These are phyloP conservation scores for Drosophila peninsularis DNA, from an alignment of 2,888 invertebrate genomes.

Conservation along the genomic window DNA sequence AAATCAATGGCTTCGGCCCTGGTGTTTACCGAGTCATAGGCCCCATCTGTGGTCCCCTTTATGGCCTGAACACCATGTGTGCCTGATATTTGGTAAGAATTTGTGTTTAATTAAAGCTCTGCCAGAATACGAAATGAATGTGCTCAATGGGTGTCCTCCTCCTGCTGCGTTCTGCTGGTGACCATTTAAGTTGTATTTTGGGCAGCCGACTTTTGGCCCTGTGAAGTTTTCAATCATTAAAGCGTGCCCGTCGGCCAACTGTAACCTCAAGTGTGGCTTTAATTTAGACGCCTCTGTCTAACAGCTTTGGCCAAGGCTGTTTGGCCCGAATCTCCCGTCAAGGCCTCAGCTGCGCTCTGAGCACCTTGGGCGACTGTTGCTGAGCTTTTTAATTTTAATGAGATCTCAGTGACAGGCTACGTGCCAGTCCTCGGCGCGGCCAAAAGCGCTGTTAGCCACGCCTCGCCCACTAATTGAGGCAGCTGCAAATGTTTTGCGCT, in stretches of 20 bases:
- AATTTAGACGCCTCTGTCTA: constrained; percentile 33
- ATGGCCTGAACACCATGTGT: constrained; percentile 7
- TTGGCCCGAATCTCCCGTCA: constrained; percentile 29
- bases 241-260: constrained; percentile 34
- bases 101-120: constrained; percentile 68
- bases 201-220: constrained; percentile 19
- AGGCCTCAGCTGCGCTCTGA: constrained; percentile 30
- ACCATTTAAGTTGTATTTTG: constrained; percentile 21
- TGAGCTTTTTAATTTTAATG: constrained; percentile 77
- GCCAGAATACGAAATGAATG: constrained; percentile 17
- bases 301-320: constrained; percentile 25
- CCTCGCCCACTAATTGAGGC: constrained; percentile 73
- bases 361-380: constrained; percentile 46
- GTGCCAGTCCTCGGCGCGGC: constrained; percentile 42
- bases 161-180: not conserved
- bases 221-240: constrained; percentile 46
- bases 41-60: constrained; percentile 2
- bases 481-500: constrained; percentile 70
- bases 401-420: constrained; percentile 75
- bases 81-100: constrained; percentile 27
- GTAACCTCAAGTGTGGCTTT: constrained; percentile 56
- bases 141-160: not conserved
- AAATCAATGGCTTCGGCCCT: constrained; percentile 30
- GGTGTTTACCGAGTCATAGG: constrained; percentile 32
- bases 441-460: constrained; percentile 58